phyloP scores from a whole-genome alignment of 1,140 invertebrate species.

The Latrodectus geometricus region DNA sequence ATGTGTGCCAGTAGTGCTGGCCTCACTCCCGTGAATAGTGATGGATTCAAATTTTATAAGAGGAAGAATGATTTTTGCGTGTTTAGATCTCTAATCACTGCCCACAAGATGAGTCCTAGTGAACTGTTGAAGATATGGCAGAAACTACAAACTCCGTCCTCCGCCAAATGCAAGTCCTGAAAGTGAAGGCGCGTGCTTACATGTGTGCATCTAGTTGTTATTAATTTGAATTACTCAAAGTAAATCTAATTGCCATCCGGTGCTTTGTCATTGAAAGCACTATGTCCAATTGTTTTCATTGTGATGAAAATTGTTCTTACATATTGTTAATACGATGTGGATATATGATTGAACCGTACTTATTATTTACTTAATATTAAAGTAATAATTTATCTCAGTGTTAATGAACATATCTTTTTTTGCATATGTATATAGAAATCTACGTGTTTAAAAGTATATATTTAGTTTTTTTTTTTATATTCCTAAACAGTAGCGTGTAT shows the following conservation, averaged over 20 bases:
- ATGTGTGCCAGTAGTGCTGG: slow-evolving; percentile 56
- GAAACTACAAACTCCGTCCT: slow-evolving; percentile 55
- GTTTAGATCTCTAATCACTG: slow-evolving; percentile 61
- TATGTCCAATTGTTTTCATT: neutral
- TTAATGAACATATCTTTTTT: no score
- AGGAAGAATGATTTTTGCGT: slow-evolving; percentile 60
- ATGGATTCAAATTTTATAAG: slow-evolving; percentile 64
- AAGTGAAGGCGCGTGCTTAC: neutral
- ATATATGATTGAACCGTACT: neutral
- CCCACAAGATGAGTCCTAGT: slow-evolving; percentile 59
- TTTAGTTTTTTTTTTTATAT: no score
- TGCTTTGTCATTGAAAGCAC: neutral
- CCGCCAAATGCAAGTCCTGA: slow-evolving; percentile 60
- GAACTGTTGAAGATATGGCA: slow-evolving; percentile 57
- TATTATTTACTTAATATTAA: neutral
- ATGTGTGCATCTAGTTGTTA: neutral
- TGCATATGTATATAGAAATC: no score
- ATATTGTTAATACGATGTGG: neutral
- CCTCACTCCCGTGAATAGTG: slow-evolving; percentile 54
- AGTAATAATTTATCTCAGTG: neutral
- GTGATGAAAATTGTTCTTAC: neutral
- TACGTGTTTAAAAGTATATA: no score
- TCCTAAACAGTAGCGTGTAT: no score
- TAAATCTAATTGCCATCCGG: neutral
- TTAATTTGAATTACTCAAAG: neutral